Evolutionary conservation across 2,113 vertebrate genomes (phyloP), one percentile per base, ranked within the genome.

Genomic region (Eolophus roseicapilla): DNA sequence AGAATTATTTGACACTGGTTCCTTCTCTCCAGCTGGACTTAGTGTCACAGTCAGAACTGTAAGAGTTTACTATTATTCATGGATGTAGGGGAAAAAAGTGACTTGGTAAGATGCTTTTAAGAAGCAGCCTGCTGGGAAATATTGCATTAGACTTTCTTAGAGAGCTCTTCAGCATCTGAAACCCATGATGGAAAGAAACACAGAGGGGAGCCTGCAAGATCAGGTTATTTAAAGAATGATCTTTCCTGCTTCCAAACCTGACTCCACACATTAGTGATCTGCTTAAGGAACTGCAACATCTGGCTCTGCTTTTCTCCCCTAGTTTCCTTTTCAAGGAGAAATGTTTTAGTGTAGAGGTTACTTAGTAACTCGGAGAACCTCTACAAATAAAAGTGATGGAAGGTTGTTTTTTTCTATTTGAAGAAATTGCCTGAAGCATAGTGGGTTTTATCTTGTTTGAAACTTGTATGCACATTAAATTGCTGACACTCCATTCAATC

Each of bases 381-480:
- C 75, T 82, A 65, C 70, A 87, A 82, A 94, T 69, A 88, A 93
- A 85, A 86, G 59, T 27, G 53, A 80, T 85, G 59, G 82, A 80
- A 91, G 3, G 28, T 49, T 84, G 27, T 3, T 65, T 87, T 67
- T 37, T 84, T 41, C 53, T 87, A 31, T 91, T 92, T 90, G 41
- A 91, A 85, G 92, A 96, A 89, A 88, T n/a, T 85, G 86, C 78
- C 84, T 89, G 74, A 82, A 95, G 63, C 78, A 94, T 69, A 85
- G 19, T 0, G 0, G 1, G 29, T 77, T 88, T 70, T 78, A 27
- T 95, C 1, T 19, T 47, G 12, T 89, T 95, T 94, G 62, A 84
- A 82, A 74, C 55, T 86, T 3, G 2, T 60, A 57, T 57, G 37
- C 62, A 87, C 39, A 35, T 73, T 75, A 85, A 90, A 90, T 80